Base-by-base conservation (phyloP, 2,113 vertebrate species). In the Hystrix brachyura region DNA sequence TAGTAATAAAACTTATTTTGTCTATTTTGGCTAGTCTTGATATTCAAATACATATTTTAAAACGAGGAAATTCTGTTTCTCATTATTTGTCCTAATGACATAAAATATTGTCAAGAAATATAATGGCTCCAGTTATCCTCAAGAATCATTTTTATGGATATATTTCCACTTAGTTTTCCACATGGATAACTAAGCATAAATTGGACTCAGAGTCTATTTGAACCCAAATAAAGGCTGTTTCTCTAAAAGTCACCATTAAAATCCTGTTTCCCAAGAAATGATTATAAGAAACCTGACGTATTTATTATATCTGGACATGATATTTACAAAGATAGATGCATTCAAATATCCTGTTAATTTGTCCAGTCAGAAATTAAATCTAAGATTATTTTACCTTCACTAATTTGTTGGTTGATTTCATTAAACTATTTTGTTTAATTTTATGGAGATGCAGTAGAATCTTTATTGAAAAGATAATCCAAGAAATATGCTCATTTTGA, bases 61-160 rank as follows among this genome's bases (percentile, higher is more conserved):
- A 85, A 86, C n/a, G 46, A 82, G 62, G 78, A 76, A 87, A 67
- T 57, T 74, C 32, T 96, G 43, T 84, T 93, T 96, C 51, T 95
- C 46, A 84, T 84, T 91, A 78, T 72, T 83, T 79, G 23, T 90
- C 3, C 48, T 62, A 84, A 78, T 25, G 38, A 78, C 25, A 43
- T 90, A 48, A 90, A 94, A 94, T 60, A n/a, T 67, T 85, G 90
- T 27, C 43, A 80, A 14, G 59, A 87, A 95, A 46, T 17, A 59
- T n/a, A 87, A 74, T 13, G 60, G 3, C 80, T 72, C 13, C 27
- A 78, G 21, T 91, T 79, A 93, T 60, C 10, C 4, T 60, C 43
- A 67, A 46, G 46, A 59, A 57, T 83, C 23, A 38, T 78, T 94
- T 79, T 93, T 32, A 83, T 72, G 55, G 9, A 48, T 53, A 34